Evolutionary conservation across 2,113 vertebrate species (phyloP).

Genomic region (Phasianus colchicus): DNA sequence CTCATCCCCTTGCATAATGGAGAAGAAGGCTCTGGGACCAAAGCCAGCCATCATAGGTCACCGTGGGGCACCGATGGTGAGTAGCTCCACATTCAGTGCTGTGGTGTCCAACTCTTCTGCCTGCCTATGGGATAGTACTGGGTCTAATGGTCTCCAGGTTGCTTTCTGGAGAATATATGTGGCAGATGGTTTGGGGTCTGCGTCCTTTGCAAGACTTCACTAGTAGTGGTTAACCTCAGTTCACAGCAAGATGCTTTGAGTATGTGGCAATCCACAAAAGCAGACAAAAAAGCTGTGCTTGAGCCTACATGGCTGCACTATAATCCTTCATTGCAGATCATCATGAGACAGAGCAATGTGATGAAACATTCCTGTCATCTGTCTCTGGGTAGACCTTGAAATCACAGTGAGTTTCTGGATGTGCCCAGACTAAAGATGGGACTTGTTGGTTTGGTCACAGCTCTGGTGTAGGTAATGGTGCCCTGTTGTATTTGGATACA

Average conservation of each 20-base stretch:
- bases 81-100: neutral
- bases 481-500: neutral
- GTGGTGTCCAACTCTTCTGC: neutral
- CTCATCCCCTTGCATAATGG: constrained; percentile 96
- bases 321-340: neutral
- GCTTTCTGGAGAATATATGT: neutral
- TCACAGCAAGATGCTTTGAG: neutral
- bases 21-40: constrained; percentile 82
- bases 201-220: neutral
- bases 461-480: neutral
- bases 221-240: neutral
- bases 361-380: neutral
- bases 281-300: neutral
- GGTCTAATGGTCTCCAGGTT: neutral
- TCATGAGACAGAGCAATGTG: neutral
- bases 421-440: neutral
- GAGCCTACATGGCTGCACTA: neutral
- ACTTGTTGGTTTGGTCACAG: neutral
- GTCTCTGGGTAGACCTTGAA: neutral
- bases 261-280: neutral
- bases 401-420: neutral
- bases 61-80: constrained; percentile 93
- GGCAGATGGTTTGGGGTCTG: neutral
- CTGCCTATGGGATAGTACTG: fast-evolving
- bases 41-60: constrained; percentile 89